Base-by-base conservation (phyloP, 2,888 invertebrate species). In the Plebejus argus region DNA sequence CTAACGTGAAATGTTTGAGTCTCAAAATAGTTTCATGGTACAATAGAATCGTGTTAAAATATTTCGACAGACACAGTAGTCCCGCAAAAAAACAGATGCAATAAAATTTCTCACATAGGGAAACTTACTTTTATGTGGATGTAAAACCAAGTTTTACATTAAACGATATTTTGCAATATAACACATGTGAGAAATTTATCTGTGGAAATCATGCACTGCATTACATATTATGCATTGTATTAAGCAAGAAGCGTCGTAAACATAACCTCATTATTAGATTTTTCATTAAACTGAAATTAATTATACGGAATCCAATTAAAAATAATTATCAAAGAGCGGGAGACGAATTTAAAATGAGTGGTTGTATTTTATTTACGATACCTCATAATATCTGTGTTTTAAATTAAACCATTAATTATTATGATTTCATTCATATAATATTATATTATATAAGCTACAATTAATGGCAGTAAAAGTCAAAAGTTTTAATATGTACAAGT, bases 241-340 rank as follows among this genome's bases (percentile, higher is more conserved):
- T 23, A 3, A 23, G 10, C 10, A 66, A 1, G 28, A 28, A 15
- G 28, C 28, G 28, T 45, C 23, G 39, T 72, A 4, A 20, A 45
- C 12, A 72, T n/a, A 45, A 72, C 39, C 72, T 72, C 45, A 39
- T 72, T 20, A 71, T 71, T 72, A 72, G 39, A 72, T 39, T 72
- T 72, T 72, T 39, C 45, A 20, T 39, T 45, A 72, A 72, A 20
- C 35, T 18, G 4, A 53, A 39, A 45, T 39, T 45, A 72, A 39
- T n/a, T 71, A 20, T 72, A 39, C 39, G 72, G 39, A 23, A 23
- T 72, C 72, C 72, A 72, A 72, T 72, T 45, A 72, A 71, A 71
- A 71, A n/a, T 39, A 71, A 39, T 71, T 39, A 39, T 39, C 39
- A 39, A 35, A 35, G 39, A 71, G 35, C n/a, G 71, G 39, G 35